Evolutionary conservation across 2,888 invertebrate species (phyloP).

Genomic region (Peribatodes rhomboidaria): DNA sequence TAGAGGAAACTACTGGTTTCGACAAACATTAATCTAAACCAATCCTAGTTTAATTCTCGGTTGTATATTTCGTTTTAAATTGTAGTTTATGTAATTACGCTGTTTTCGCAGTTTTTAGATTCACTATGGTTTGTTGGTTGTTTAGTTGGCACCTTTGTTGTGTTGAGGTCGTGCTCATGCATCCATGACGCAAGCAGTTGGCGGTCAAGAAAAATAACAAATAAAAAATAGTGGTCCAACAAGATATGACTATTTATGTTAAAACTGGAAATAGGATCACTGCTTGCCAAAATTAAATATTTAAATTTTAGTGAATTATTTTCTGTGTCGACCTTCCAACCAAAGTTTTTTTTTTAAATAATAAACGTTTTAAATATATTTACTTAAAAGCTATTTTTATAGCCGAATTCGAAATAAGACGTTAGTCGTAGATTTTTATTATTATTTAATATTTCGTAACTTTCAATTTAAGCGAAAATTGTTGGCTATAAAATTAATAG

Average conservation of each 20-base stretch:
- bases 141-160: constrained; percentile 32
- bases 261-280: constrained; percentile 10
- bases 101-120: constrained; percentile 16
- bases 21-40: constrained; percentile 40
- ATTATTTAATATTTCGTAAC: neutral
- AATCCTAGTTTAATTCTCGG: constrained; percentile 35
- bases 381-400: neutral
- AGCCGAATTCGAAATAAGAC: neutral
- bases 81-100: constrained; percentile 6
- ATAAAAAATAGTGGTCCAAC: constrained; percentile 18
- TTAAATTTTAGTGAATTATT: neutral
- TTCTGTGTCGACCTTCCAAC: neutral
- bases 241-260: constrained; percentile 15
- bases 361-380: no score
- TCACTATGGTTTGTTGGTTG: constrained; percentile 20
- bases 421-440: neutral
- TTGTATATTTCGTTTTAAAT: constrained; percentile 31
- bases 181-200: constrained; percentile 41
- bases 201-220: constrained; percentile 37
- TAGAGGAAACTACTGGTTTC: constrained; percentile 45
- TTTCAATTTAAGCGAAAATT: constrained; percentile 9
- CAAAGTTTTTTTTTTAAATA: neutral
- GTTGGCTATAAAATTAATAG: constrained; percentile 19
- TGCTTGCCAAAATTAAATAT: neutral
- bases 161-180: constrained; percentile 44